Percentiles rank a stretch among this genome's conserved stretches.
These are phyloP conservation scores for Anguilla pacifica DNA, from an alignment of 2,797 vertebrate species.

Conservation along the genomic window DNA sequence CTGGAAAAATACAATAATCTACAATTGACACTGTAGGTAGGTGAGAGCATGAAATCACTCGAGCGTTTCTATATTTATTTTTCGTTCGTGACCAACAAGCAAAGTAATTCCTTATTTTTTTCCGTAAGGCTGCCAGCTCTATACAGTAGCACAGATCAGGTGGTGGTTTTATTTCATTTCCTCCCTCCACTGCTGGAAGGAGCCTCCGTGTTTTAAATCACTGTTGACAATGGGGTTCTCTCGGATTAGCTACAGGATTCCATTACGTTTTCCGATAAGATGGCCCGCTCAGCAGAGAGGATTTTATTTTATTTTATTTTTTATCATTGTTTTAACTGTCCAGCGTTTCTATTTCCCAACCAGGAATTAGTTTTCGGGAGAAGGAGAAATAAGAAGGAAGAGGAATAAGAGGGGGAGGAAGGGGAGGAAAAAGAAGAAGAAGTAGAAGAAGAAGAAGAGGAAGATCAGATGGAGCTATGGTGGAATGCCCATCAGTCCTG, in stretches of 20 bases:
- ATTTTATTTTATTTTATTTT: conserved; percentile 25
- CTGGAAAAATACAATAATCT: not conserved
- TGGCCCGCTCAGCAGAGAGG: conserved; percentile 55
- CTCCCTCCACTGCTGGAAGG: conserved; percentile 43
- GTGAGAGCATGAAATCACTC: not conserved
- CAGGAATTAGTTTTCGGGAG: conserved; percentile 62
- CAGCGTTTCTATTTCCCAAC: conserved; percentile 49
- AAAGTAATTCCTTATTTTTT: not conserved
- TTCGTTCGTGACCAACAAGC: not conserved
- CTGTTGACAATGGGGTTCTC: conserved; percentile 61
- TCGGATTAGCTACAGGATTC: conserved; percentile 64
- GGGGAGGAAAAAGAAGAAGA: conserved; percentile 30
- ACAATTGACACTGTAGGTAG: not conserved
- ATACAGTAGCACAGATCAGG: not conserved
- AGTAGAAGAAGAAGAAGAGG: conserved; percentile 52
- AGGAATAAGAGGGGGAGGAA: too few species aligned
- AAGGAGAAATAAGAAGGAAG: conserved; percentile 26
- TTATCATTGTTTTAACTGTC: conserved; percentile 57
- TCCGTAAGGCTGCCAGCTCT: not conserved
- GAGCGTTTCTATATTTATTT: not conserved
- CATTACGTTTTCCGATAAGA: conserved; percentile 62
- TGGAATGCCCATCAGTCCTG: not conserved
- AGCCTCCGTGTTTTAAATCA: conserved; percentile 66
- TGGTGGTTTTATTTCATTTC: not conserved
- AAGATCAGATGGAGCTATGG: conserved; percentile 37